A percentile compares a stretch with the other conserved stretches of the same genome.
These are phyloP conservation scores for Pseudorhombus dupliciocellatus DNA, from an alignment of 2,113 vertebrate species.

Conservation along the genomic window DNA sequence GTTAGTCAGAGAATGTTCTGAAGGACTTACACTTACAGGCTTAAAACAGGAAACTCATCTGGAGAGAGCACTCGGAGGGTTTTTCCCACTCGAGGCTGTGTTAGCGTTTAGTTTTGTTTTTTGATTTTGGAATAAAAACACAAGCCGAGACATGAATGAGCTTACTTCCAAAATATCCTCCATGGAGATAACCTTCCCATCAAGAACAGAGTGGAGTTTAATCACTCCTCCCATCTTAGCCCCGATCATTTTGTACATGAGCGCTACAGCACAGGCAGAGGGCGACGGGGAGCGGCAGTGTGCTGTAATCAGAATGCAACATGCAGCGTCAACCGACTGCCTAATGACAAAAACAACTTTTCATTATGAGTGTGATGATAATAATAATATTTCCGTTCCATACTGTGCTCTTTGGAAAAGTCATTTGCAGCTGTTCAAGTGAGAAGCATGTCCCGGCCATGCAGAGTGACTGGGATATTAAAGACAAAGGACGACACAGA, in stretches of 20 bases:
- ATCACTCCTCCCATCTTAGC: not conserved
- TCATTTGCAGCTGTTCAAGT: constrained; percentile 66
- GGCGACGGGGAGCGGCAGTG: not conserved
- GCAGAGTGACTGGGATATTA: constrained; percentile 23
- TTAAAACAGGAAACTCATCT: no score
- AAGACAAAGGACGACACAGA: no score
- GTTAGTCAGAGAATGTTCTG: no score
- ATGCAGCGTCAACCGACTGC: not conserved
- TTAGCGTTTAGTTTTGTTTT: no score
- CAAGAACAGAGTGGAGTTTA: no score
- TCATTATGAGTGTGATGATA: constrained; percentile 55
- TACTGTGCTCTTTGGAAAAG: constrained; percentile 69
- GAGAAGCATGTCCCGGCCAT: constrained; percentile 39
- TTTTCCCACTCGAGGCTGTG: no score
- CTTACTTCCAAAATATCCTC: no score
- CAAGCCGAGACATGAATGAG: no score
- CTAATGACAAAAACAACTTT: constrained; percentile 64
- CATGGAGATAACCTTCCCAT: no score
- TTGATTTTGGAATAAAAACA: no score
- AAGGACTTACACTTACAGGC: no score
- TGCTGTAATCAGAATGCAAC: constrained; percentile 24
- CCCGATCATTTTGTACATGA: not conserved
- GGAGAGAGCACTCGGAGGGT: no score
- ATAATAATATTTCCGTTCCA: constrained; percentile 64
- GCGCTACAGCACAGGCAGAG: constrained; percentile 4